Conservation (phyloP, 2,113 vertebrate species). For the Amazona guildingii region DNA sequence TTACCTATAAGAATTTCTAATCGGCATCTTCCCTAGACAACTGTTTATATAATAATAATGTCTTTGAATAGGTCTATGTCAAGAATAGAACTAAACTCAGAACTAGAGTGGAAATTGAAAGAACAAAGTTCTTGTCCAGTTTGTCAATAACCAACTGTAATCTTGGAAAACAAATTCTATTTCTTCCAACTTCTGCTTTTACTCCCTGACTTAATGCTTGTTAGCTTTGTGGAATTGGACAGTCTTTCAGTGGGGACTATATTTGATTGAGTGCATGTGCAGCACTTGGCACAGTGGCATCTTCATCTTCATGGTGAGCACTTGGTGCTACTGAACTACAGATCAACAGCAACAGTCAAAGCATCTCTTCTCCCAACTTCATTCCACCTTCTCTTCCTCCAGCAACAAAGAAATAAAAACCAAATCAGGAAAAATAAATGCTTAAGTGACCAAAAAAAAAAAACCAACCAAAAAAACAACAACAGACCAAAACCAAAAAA, state of each 20-base stretch:
- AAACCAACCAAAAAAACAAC: too few relatives aligned
- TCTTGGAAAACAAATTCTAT: background rate
- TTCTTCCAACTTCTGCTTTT: background rate
- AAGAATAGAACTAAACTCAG: background rate
- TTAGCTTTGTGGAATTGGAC: background rate
- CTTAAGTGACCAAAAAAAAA: background rate
- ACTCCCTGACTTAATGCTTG: background rate
- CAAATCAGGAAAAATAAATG: background rate
- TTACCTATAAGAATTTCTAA: background rate
- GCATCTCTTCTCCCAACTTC: background rate
- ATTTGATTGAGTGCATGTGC: background rate
- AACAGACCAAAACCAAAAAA: background rate
- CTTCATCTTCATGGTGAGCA: background rate
- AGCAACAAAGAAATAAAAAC: rapidly evolving
- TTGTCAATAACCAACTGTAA: background rate
- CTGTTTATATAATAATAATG: background rate
- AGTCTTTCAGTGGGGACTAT: background rate
- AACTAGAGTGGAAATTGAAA: background rate
- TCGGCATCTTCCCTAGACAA: background rate
- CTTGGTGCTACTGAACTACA: background rate
- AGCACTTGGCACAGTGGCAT: background rate
- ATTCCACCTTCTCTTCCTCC: background rate
- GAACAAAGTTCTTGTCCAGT: background rate
- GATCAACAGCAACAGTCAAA: background rate
- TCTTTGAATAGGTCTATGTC: background rate